A percentile compares a stretch with the other conserved stretches of the same genome.
These are phyloP conservation scores for Anisognathus igniventris DNA, from an alignment of 2,797 vertebrate genomes.

Conservation along the genomic window DNA sequence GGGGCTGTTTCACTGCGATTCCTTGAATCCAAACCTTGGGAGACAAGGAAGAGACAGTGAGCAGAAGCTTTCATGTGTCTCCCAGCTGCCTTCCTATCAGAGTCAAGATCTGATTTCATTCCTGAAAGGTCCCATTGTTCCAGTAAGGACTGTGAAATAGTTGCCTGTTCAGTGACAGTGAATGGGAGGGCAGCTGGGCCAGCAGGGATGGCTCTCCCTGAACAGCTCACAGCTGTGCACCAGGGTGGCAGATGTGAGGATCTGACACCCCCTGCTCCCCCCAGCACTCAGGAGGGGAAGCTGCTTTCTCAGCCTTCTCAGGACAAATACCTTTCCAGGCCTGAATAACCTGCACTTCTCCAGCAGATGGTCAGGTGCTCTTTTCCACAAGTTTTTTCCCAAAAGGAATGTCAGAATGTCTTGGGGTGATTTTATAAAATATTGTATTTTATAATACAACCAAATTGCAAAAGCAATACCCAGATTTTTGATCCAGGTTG, in stretches of 20 bases:
- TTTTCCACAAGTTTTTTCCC: neutral
- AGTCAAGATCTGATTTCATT: conserved; percentile 59
- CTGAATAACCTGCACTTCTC: neutral
- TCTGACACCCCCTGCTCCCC: neutral
- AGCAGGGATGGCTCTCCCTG: conserved; percentile 26
- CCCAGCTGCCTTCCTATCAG: conserved; percentile 65
- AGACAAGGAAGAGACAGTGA: conserved; percentile 26
- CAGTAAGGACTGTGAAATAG: conserved; percentile 61
- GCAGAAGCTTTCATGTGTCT: conserved; percentile 53
- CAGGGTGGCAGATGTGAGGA: conserved; percentile 29
- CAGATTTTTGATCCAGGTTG: neutral
- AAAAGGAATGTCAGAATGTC: neutral
- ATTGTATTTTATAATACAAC: neutral
- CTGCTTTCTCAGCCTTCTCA: neutral
- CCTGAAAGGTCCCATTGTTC: conserved; percentile 71
- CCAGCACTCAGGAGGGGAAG: neutral
- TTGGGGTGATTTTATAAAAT: neutral
- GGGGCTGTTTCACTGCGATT: neutral
- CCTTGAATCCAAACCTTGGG: conserved; percentile 38
- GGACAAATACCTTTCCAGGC: neutral
- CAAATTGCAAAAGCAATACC: neutral
- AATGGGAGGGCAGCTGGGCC: conserved; percentile 69
- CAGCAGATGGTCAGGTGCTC: neutral
- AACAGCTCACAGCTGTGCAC: conserved; percentile 39
- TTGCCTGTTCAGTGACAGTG: conserved; percentile 63